Evolutionary conservation across 30 jellyfish, hydroid and myxozoan genomes (phyloP), one percentile per base, ranked within the genome.

Genomic region (Hydractinia symbiolongicarpus): DNA sequence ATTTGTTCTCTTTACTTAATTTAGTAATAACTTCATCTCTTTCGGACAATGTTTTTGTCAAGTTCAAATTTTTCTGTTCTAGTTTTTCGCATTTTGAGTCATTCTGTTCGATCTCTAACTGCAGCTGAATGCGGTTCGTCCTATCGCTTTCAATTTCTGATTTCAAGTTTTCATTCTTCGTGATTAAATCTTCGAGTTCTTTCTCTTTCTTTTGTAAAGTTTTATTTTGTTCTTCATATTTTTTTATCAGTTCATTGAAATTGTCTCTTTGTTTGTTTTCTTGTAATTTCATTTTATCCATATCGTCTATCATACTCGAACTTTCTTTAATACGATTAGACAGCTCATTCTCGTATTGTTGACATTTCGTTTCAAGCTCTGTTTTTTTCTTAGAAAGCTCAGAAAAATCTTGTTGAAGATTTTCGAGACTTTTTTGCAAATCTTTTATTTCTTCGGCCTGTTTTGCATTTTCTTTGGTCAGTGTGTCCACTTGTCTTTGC

Each of bases 251-350:
- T 13, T 64, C 74, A 6, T 64, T 64, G 0, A 64, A 6, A 51
- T 6, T 51, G 7, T 64, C 74, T n/a, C 40, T 51, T 64, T 64
- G 74, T 64, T 64, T 51, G 9, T 64, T 64, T 64, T 44, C 19
- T 64, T 64, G 4, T 64, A n/a, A 55, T 71, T 71, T 71, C 80
- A 7, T 20, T 71, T 71, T 5, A 49, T 71, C 80, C 56, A 5
- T 7, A 8, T 71, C 80, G 7, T 49, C 80, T 60, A 71, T 71
- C 40, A 71, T 71, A 71, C 60, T 30, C 60, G n/a, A 50, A 71
- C 50, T 71, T 15, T 71, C 80, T 20, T 50, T 30, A 71, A 71
- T 49, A 20, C 80, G 80, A 19, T 20, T 60, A 8, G 80, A 8
- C 56, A 71, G 10, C 4, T 71, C 80, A 9, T 30, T 6, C 16